A percentile compares a stretch with the other conserved stretches of the same genome.
These are phyloP conservation scores for Pycnonotus jocosus DNA, from an alignment of 2,113 vertebrate species.

Conservation along the genomic window DNA sequence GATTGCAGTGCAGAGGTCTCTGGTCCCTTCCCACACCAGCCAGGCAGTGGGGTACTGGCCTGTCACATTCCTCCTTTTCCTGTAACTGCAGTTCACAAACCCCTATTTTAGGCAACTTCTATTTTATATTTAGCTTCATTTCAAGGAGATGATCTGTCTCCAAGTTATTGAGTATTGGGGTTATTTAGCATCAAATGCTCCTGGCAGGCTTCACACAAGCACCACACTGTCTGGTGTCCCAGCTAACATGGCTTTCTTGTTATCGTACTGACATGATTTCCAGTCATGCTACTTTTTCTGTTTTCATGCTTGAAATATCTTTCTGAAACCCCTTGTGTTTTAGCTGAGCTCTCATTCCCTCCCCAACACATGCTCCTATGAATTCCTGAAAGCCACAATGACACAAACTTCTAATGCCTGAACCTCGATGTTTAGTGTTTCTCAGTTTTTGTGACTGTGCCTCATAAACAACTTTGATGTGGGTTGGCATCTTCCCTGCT, in stretches of 20 bases:
- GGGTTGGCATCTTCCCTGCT: neutral
- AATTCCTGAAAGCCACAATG: neutral
- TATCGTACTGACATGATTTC: neutral
- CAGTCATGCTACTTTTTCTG: neutral
- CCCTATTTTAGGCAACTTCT: conserved; percentile 9
- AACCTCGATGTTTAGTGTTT: neutral
- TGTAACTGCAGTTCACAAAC: neutral
- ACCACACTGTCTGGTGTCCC: neutral
- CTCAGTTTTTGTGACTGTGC: neutral
- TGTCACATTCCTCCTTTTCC: neutral
- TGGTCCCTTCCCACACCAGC: neutral
- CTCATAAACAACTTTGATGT: neutral
- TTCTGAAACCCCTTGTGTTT: neutral
- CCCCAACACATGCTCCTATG: neutral
- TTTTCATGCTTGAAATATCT: neutral
- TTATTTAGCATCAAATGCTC: neutral
- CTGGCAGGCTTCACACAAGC: neutral
- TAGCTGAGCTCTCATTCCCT: neutral
- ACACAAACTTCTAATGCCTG: neutral
- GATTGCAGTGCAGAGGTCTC: neutral
- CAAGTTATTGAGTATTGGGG: neutral
- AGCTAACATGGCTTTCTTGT: neutral
- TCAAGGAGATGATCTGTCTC: neutral
- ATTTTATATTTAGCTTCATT: neutral
- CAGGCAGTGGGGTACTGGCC: neutral